phyloP scores from a whole-genome alignment of 1,140 invertebrate species.

The Hyposmocoma kahamanoa region DNA sequence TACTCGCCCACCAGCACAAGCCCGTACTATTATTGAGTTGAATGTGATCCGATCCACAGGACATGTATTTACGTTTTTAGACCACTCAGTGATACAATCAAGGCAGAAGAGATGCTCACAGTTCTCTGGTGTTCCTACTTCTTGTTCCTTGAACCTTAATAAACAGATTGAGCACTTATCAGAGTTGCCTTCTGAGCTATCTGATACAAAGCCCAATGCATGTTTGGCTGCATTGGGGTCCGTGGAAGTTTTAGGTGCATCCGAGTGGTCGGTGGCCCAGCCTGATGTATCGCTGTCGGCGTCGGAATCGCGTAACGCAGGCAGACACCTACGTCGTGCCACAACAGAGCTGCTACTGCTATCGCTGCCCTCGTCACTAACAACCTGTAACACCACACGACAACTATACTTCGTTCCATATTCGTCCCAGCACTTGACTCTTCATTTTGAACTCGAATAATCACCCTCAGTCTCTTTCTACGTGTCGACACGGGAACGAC shows the following conservation, averaged over 20 bases:
- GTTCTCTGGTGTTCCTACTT: slow-evolving; percentile 87
- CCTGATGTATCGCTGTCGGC: slow-evolving; percentile 53
- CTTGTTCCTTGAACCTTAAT: slow-evolving; percentile 81
- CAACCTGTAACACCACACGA: slow-evolving; percentile 38
- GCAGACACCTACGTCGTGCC: slow-evolving; percentile 35
- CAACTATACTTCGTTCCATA: slow-evolving; percentile 1
- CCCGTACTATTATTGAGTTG: slow-evolving; percentile 83
- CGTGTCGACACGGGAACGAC: slow-evolving; percentile 39
- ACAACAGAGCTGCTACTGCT: slow-evolving; percentile 43
- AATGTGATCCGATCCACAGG: slow-evolving; percentile 93
- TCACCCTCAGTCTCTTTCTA: slow-evolving; percentile 59
- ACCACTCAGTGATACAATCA: slow-evolving; percentile 93
- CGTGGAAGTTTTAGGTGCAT: background rate
- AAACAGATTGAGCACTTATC: slow-evolving; percentile 92
- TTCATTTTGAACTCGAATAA: slow-evolving; percentile 15
- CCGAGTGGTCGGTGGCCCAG: slow-evolving; percentile 26
- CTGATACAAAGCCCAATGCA: slow-evolving; percentile 68
- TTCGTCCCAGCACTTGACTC: background rate
- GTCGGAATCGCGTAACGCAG: slow-evolving; percentile 53
- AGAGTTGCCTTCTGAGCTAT: slow-evolving; percentile 80
- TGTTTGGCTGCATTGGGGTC: slow-evolving; percentile 14
- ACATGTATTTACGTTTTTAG: slow-evolving; percentile 96
- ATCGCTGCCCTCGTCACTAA: slow-evolving; percentile 48
- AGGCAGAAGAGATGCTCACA: slow-evolving; percentile 94
- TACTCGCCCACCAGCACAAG: slow-evolving; percentile 79